Percentiles rank a stretch among this genome's conserved stretches.
phyloP scores from a whole-genome alignment of 2,113 vertebrate genomes.

The Dasyornis broadbenti region DNA sequence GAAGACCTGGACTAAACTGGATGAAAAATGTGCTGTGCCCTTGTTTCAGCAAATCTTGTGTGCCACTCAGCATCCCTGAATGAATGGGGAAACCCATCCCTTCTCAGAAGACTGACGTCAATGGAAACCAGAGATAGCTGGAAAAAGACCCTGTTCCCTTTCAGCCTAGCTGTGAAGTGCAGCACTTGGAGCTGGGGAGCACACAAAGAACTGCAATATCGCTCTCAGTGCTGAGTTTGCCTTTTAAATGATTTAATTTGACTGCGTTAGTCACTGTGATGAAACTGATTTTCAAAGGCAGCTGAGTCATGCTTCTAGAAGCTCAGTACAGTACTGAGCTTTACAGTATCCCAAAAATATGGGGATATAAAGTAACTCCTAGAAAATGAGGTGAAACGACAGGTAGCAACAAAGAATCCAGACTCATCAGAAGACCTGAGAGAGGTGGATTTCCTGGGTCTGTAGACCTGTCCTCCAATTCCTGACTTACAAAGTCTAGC shows the following conservation, averaged over 20 bases:
- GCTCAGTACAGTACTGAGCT: too few species aligned
- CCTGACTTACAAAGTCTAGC: background rate
- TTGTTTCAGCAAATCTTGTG: background rate
- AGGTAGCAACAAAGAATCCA: background rate
- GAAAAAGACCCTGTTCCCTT: background rate
- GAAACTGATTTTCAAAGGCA: background rate
- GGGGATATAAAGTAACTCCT: background rate
- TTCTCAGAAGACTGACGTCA: background rate
- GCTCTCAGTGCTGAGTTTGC: background rate
- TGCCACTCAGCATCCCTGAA: background rate
- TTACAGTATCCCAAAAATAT: background rate
- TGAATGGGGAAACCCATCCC: background rate
- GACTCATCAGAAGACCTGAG: background rate
- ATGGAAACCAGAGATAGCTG: background rate
- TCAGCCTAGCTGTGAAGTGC: background rate
- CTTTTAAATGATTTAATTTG: background rate
- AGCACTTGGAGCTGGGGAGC: background rate
- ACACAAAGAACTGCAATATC: background rate
- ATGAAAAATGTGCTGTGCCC: background rate
- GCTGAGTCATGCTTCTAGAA: background rate
- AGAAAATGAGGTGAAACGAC: background rate
- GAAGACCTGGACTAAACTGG: background rate
- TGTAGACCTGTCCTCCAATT: background rate
- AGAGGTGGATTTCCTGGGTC: background rate
- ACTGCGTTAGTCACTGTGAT: background rate